These are phyloP conservation scores for Austrolebias charrua DNA, from an alignment of 2,797 vertebrate genomes.

Conservation along the genomic window DNA sequence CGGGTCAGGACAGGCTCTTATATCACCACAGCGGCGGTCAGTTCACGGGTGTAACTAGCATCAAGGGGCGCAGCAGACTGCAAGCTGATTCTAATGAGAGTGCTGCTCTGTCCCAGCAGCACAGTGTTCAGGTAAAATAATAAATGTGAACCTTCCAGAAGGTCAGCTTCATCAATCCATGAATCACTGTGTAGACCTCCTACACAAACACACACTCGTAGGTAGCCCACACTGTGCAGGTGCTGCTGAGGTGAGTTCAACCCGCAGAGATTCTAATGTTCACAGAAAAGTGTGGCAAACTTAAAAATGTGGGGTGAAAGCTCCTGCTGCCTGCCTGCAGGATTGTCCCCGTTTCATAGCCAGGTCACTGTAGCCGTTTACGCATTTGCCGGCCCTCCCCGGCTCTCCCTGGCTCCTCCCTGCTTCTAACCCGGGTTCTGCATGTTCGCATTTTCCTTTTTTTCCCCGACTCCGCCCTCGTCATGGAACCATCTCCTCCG, in stretches of 20 bases:
- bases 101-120: not conserved
- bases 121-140: too few species aligned
- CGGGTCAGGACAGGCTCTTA: not conserved
- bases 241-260: constrained; percentile 12
- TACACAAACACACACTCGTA: constrained; percentile 2
- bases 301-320: not conserved
- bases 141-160: not conserved
- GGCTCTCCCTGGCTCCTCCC: too few species aligned
- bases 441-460: too few species aligned
- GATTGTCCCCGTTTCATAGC: not conserved
- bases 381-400: too few species aligned
- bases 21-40: constrained; percentile 7
- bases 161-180: not conserved
- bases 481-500: too few species aligned
- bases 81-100: not conserved
- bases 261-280: constrained; percentile 7
- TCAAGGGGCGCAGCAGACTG: not conserved
- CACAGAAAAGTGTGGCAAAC: not conserved
- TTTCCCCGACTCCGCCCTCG: too few species aligned
- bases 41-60: constrained; percentile 9
- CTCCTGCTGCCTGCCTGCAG: not conserved
- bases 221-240: constrained; percentile 7
- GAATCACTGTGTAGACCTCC: constrained; percentile 21
- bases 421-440: too few species aligned
- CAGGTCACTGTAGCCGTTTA: too few species aligned